phyloP scores from a whole-genome alignment of 2,113 vertebrate species.

The Cheilinus undulatus region DNA sequence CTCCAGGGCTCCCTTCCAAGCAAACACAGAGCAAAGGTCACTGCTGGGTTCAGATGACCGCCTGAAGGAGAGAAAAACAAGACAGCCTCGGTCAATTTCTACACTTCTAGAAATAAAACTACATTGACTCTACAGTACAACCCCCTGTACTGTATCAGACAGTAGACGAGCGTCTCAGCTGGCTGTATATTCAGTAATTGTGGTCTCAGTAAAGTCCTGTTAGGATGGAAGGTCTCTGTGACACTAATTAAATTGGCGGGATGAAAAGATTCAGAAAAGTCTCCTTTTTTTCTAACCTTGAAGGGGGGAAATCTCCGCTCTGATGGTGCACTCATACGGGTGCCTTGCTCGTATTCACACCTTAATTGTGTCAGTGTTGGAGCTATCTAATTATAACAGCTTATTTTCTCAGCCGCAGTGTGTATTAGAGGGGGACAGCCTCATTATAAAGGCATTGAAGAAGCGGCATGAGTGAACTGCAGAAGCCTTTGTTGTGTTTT shows the following conservation, averaged over 20 bases:
- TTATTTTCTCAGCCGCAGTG: conserved; percentile 60
- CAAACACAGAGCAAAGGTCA: conserved; percentile 87
- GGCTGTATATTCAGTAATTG: conserved; percentile 25
- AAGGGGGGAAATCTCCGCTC: conserved; percentile 45
- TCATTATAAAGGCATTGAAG: conserved; percentile 66
- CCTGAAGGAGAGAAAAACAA: conserved; percentile 72
- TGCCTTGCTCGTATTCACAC: conserved; percentile 33
- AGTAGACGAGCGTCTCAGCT: neutral
- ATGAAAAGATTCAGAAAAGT: conserved; percentile 61
- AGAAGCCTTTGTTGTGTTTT: conserved; percentile 46
- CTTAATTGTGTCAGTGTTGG: conserved; percentile 60
- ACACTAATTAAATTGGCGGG: conserved; percentile 65
- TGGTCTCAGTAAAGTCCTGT: conserved; percentile 46
- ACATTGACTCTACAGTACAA: neutral
- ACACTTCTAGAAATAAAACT: conserved; percentile 8
- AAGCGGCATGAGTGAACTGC: conserved; percentile 44
- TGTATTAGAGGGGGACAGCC: conserved; percentile 51
- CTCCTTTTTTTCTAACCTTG: conserved; percentile 40
- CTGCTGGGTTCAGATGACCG: conserved; percentile 90
- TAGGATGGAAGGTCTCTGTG: conserved; percentile 52
- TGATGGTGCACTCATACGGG: conserved; percentile 47
- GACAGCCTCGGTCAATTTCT: neutral
- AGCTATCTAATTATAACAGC: conserved; percentile 73
- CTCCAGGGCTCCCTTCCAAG: conserved; percentile 84
- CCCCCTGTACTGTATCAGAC: neutral